Conservation (phyloP, 1,140 invertebrate species). For the Pseudomyrmex sp. region DNA sequence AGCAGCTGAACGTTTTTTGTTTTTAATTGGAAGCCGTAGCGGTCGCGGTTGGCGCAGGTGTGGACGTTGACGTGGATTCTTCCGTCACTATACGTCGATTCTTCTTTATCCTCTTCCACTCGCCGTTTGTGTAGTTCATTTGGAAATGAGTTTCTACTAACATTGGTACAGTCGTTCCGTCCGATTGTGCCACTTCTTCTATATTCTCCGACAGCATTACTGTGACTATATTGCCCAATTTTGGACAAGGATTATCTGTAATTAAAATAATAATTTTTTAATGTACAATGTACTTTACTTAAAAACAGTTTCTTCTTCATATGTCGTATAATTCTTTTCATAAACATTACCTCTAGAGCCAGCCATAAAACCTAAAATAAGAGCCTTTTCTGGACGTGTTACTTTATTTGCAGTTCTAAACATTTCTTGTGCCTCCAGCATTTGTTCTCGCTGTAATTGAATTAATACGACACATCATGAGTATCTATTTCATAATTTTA, state of each 20-base stretch:
- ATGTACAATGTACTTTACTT: slow-evolving; percentile 1
- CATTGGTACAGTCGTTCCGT: slow-evolving; percentile 90
- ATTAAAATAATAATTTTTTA: slow-evolving; percentile 76
- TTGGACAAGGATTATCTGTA: slow-evolving; percentile 96
- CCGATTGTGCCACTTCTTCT: slow-evolving; percentile 91
- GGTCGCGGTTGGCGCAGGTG: slow-evolving; percentile 73
- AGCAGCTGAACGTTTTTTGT: too few relatives aligned
- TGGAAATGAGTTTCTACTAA: slow-evolving; percentile 97
- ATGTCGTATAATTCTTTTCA: slow-evolving; percentile 10
- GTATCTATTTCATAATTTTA: slow-evolving; percentile 4
- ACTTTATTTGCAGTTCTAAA: slow-evolving; percentile 98
- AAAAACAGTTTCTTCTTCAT: background rate
- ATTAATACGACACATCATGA: slow-evolving; percentile 56
- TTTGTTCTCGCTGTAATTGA: slow-evolving; percentile 94
- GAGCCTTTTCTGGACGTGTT: slow-evolving; percentile 97
- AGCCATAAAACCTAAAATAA: slow-evolving; percentile 99
- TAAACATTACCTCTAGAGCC: slow-evolving; percentile 92
- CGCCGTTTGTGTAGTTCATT: slow-evolving; percentile 98
- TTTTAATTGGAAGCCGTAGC: slow-evolving; percentile 81
- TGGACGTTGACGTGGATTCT: slow-evolving; percentile 74
- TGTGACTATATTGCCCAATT: slow-evolving; percentile 96
- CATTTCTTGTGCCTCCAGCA: slow-evolving; percentile 98
- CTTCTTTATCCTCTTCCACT: slow-evolving; percentile 97
- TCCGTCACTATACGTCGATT: slow-evolving; percentile 88
- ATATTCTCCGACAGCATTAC: slow-evolving; percentile 96